Conservation (phyloP, 2,797 vertebrate genomes). For the Sorex maritimensis region DNA sequence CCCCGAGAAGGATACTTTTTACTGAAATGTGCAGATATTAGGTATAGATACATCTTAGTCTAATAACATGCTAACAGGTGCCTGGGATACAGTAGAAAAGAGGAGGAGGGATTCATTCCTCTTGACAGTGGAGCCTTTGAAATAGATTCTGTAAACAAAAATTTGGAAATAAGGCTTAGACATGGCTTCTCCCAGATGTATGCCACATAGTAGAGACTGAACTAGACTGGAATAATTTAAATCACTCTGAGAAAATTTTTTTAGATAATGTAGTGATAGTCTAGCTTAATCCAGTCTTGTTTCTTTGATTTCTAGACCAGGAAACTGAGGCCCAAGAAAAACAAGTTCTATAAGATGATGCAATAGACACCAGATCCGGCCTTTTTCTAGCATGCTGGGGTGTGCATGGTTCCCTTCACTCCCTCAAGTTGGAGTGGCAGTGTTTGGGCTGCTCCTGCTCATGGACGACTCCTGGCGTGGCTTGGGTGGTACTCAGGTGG, state of each 20-base stretch:
- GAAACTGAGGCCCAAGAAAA: conserved; percentile 25
- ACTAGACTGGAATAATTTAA: neutral
- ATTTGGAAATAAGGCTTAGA: conserved; percentile 29
- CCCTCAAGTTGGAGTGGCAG: too few species aligned
- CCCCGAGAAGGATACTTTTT: too few species aligned
- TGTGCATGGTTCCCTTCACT: too few species aligned
- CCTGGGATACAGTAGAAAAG: neutral
- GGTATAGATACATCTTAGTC: conserved; percentile 1
- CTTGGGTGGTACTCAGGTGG: too few species aligned
- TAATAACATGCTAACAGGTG: neutral
- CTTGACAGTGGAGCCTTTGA: conserved; percentile 16
- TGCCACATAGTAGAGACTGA: conserved; percentile 1
- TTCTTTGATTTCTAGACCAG: conserved; percentile 8
- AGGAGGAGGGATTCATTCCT: neutral
- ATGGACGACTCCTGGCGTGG: too few species aligned
- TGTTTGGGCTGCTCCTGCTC: too few species aligned
- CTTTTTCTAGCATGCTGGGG: neutral
- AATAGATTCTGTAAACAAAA: conserved; percentile 47
- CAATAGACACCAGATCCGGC: neutral
- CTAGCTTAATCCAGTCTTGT: conserved; percentile 17
- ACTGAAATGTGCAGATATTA: neutral
- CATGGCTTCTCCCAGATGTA: neutral
- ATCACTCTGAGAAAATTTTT: conserved; percentile 48
- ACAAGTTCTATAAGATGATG: neutral
- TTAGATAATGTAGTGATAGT: conserved; percentile 41